Evolutionary conservation across 2,888 invertebrate genomes (phyloP), one percentile per base, ranked within the genome.

Genomic region (Tuberolachnus salignus): DNA sequence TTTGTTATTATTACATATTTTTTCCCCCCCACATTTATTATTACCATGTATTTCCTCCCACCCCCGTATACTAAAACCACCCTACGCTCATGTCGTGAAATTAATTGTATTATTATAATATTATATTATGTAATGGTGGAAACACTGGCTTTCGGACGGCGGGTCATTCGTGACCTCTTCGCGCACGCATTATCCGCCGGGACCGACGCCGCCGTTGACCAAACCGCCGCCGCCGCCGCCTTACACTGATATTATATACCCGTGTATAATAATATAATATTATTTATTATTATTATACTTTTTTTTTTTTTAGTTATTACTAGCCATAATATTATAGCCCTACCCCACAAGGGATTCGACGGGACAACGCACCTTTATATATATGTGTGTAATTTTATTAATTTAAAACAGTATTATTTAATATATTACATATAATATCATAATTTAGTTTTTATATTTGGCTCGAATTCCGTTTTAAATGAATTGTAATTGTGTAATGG

Each of bases 161-260:
- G 21, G 73, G 73, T 64, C 63, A 74, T 64, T 74, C 73, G 73
- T 73, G 63, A 73, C 63, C 42, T 34, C 42, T 21, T 51, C 73
- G n/a, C 64, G 13, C 64, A 53, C 73, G 73, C 73, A 64, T 64
- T 64, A 63, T 74, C 73, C 63, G 53, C 53, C n/a, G 73, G 73
- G 73, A 73, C 42, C 51, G 6, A 19, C 16, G 21, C 42, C 21
- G 34, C 55, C 10, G 34, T 34, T 34, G 4, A 46, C 26, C 46
- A 44, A 63, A 42, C 11, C 42, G n/a, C n/a, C n/a, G n/a, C n/a
- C n/a, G n/a, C n/a, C n/a, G n/a, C n/a, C n/a, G 8, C 53, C 53
- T 69, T 53, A 3, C 16, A 21, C 10, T 21, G n/a, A 14, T 61
- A 51, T 19, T 26, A n/a, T 69, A 21, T 59, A 59, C 23, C 16